These are phyloP conservation scores for Chionodraco myersi DNA, from an alignment of 2,113 vertebrate species.

Conservation along the genomic window DNA sequence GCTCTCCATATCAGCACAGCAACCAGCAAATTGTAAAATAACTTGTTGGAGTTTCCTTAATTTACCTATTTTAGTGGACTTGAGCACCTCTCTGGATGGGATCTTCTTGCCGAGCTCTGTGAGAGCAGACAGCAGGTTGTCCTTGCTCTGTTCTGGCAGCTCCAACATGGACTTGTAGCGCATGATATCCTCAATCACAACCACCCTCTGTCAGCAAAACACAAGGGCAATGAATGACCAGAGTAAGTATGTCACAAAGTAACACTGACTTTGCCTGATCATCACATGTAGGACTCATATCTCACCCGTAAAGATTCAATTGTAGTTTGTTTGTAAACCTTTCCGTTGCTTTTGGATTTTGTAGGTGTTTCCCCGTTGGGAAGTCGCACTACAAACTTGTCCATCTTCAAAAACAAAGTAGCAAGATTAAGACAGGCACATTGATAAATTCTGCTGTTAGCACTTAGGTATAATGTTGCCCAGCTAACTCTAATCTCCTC, in stretches of 20 bases:
- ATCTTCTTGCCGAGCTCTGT: slow-evolving; percentile 94
- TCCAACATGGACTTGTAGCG: slow-evolving; percentile 91
- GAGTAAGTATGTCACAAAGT: neutral
- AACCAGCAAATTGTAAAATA: neutral
- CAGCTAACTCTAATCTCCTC: neutral
- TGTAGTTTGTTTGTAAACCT: slow-evolving; percentile 89
- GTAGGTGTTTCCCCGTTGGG: slow-evolving; percentile 76
- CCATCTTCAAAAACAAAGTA: slow-evolving; percentile 80
- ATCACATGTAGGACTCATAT: rapidly evolving
- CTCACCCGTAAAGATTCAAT: slow-evolving; percentile 94
- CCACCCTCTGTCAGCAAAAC: slow-evolving; percentile 89
- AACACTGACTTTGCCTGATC: rapidly evolving
- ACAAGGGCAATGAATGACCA: slow-evolving; percentile 19
- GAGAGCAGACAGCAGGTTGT: slow-evolving; percentile 89
- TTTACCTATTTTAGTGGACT: slow-evolving; percentile 93
- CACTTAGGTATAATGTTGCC: slow-evolving; percentile 1
- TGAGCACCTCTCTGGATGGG: slow-evolving; percentile 92
- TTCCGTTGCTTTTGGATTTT: slow-evolving; percentile 68
- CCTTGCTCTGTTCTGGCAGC: slow-evolving; percentile 88
- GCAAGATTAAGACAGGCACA: neutral
- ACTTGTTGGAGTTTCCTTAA: neutral
- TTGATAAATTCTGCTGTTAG: neutral
- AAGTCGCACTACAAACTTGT: slow-evolving; percentile 88
- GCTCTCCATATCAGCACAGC: neutral
- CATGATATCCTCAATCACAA: slow-evolving; percentile 95